Evolutionary conservation across 2,888 invertebrate species (phyloP).

Genomic region (Orchestes rusci): DNA sequence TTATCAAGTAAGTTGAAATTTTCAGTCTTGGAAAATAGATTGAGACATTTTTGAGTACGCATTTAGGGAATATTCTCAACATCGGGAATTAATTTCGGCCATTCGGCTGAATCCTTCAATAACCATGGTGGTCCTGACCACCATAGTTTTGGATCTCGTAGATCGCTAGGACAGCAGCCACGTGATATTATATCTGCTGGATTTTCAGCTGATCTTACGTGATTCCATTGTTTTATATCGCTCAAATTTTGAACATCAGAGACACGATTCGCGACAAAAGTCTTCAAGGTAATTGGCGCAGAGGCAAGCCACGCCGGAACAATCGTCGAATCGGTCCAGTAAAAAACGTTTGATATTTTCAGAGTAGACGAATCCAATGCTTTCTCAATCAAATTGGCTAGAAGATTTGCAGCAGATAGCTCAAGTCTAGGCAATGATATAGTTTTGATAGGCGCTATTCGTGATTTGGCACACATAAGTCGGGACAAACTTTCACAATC

Average conservation of each 20-base stretch:
- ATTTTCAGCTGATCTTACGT: neutral
- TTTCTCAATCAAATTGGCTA: slow-evolving; percentile 13
- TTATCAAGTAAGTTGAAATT: neutral
- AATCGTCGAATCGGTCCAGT: slow-evolving; percentile 20
- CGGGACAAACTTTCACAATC: neutral
- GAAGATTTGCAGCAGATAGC: slow-evolving; percentile 18
- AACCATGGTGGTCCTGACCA: neutral
- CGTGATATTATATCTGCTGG: slow-evolving; percentile 1
- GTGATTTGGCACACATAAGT: slow-evolving; percentile 17
- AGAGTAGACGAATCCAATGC: neutral
- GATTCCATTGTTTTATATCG: neutral
- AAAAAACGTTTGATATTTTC: neutral
- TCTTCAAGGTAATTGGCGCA: neutral
- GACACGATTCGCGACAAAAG: neutral
- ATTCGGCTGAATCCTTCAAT: neutral
- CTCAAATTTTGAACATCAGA: neutral
- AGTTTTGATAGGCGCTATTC: slow-evolving; percentile 20
- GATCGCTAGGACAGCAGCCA: neutral
- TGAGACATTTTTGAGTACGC: neutral
- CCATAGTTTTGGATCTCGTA: neutral
- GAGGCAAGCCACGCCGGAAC: slow-evolving; percentile 14
- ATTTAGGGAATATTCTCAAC: neutral
- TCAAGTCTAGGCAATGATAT: slow-evolving; percentile 21
- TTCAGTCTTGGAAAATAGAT: neutral
- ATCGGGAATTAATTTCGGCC: neutral